A percentile compares a stretch with the other conserved stretches of the same genome.
phyloP scores from a whole-genome alignment of 1,140 invertebrate genomes.

The Planococcus citri region DNA sequence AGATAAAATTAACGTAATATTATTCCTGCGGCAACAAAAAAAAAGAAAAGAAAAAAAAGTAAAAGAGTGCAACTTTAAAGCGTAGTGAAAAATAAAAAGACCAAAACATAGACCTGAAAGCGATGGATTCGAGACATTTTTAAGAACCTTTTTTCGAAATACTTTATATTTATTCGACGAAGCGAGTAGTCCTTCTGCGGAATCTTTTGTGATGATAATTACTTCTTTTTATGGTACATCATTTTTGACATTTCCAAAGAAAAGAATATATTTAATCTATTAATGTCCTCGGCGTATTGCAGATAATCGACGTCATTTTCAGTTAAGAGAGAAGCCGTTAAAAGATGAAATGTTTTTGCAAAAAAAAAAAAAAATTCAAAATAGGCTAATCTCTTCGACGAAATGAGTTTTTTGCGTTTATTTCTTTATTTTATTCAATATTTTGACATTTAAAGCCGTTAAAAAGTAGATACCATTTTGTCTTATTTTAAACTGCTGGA shows the following conservation, averaged over 20 bases:
- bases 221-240: neutral
- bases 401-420: too few relatives aligned
- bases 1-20: too few relatives aligned
- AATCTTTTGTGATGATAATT: neutral
- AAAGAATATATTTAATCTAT: neutral
- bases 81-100: neutral
- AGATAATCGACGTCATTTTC: neutral
- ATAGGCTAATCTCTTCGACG: too few relatives aligned
- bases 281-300: neutral
- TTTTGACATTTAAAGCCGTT: too few relatives aligned
- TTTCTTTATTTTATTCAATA: too few relatives aligned
- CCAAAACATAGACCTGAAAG: neutral
- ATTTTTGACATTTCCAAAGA: neutral
- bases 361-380: too few relatives aligned
- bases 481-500: too few relatives aligned
- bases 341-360: neutral
- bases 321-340: neutral
- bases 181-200: neutral
- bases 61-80: neutral
- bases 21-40: too few relatives aligned
- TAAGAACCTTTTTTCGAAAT: neutral
- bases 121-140: neutral
- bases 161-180: conserved; percentile 1
- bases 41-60: too few relatives aligned
- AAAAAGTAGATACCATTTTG: too few relatives aligned